A percentile compares a stretch with the other conserved stretches of the same genome.
Evolutionary conservation across 2,797 vertebrate species (phyloP).

Genomic region (Enoplosus armatus): DNA sequence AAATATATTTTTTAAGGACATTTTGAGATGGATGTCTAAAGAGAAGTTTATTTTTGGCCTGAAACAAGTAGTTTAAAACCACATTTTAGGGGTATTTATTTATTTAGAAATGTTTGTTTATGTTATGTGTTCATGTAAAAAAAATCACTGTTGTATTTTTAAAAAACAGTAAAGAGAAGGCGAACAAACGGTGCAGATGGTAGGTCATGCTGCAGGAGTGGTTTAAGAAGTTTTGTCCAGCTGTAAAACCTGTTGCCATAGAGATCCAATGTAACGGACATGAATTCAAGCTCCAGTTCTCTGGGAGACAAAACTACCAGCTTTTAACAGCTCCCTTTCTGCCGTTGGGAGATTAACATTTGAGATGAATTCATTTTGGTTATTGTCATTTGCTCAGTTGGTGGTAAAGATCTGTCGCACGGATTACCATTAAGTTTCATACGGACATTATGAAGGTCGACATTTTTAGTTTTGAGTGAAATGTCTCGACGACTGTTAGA

Average conservation of each 20-base stretch:
- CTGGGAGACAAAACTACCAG: neutral
- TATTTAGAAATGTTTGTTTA: neutral
- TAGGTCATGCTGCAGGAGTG: neutral
- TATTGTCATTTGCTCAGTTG: neutral
- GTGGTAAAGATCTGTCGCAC: no score
- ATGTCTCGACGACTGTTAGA: neutral
- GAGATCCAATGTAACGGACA: neutral
- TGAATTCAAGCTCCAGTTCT: slow-evolving; percentile 9
- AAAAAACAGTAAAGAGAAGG: neutral
- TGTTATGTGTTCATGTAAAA: neutral
- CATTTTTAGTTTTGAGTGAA: no score
- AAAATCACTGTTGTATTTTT: neutral
- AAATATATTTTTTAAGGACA: neutral
- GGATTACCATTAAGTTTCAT: no score
- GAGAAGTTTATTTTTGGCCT: neutral
- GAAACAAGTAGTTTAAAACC: neutral
- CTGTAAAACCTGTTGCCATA: neutral
- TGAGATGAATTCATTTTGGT: neutral
- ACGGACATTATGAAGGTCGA: no score
- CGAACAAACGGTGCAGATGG: neutral
- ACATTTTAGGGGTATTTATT: neutral
- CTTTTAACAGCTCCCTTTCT: neutral
- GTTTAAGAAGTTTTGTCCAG: neutral
- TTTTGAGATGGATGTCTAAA: slow-evolving; percentile 3
- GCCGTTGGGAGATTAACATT: neutral